Base-by-base conservation (phyloP, 1,140 invertebrate genomes). In the Sipha flava region DNA sequence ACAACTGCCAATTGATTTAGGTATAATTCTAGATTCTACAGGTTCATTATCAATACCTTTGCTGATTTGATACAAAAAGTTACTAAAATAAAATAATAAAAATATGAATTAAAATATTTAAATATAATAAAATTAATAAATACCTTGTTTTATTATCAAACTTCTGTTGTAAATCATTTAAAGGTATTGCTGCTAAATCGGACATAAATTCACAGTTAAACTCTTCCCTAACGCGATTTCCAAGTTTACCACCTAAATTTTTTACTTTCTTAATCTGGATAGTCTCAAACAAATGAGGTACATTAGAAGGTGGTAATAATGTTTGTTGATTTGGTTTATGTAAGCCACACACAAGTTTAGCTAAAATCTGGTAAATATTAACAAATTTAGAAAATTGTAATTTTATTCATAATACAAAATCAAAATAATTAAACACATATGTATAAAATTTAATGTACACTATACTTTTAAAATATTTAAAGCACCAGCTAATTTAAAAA, bases 311-410 rank as follows among this genome's bases (percentile, higher is more conserved):
- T 10, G 95, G 93, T 79, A 98, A 85, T 75, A 98, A 88, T 0
- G 96, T 97, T 87, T 98, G 96, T 83, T 93, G 90, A 85, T 97
- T 96, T 1, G 96, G 96, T 86, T 98, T 98, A 84, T 97, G 94
- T 80, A 97, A 87, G 12, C 95, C 95, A 88, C 95, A 97, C 0
- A 92, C 93, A 31, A 98, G 85, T 87, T 99, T 99, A 0, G 95
- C 93, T 80, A 99, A 86, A 84, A 92, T 90, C 91, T 92, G 73
- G 66, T 84, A 82, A 62, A 64, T 59, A 45, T 31, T 18, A 75
- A 40, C 18, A 64, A 2, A n/a, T n/a, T n/a, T n/a, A n/a, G n/a
- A n/a, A n/a, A n/a, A n/a, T n/a, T n/a, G n/a, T n/a, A n/a, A n/a
- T n/a, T n/a, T n/a, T n/a, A n/a, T n/a, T n/a, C n/a, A n/a, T n/a